Percentiles rank a stretch among this genome's conserved stretches.
Evolutionary conservation across 2,113 vertebrate genomes (phyloP).

Genomic region (Mormyrus lacerda): DNA sequence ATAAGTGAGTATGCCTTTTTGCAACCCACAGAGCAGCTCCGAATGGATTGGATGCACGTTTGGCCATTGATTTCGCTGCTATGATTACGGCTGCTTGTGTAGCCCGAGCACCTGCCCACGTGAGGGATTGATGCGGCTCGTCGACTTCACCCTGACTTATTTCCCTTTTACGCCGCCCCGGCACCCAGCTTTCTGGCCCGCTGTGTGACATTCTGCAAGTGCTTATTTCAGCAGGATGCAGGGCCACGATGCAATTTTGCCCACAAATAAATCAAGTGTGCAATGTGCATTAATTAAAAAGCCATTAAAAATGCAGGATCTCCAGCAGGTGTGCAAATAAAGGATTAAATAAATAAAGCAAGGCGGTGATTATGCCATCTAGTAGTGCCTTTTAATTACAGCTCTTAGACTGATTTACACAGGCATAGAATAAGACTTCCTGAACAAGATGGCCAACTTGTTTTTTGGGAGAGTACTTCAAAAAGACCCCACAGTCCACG

Average conservation of each 20-base stretch:
- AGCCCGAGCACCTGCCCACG: constrained; percentile 2
- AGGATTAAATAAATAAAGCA: constrained; percentile 57
- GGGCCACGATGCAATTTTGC: constrained; percentile 54
- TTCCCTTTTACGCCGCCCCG: constrained; percentile 7
- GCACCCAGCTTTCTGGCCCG: constrained; percentile 31
- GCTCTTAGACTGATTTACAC: constrained; percentile 69
- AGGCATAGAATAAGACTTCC: constrained; percentile 59
- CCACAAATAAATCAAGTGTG: constrained; percentile 66
- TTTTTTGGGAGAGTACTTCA: background rate
- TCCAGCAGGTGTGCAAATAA: constrained; percentile 73
- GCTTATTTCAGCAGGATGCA: constrained; percentile 47
- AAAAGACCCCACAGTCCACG: background rate
- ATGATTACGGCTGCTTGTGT: constrained; percentile 23
- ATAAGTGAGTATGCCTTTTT: background rate
- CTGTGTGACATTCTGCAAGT: constrained; percentile 41
- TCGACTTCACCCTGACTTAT: constrained; percentile 19
- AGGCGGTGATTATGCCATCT: constrained; percentile 68
- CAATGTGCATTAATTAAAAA: constrained; percentile 72
- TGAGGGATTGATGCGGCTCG: constrained; percentile 1
- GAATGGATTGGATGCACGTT: background rate
- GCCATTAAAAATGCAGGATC: constrained; percentile 71
- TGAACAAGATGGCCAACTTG: background rate
- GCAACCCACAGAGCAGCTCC: constrained; percentile 19
- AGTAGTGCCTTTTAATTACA: constrained; percentile 73
- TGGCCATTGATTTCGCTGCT: constrained; percentile 23